Evolutionary conservation across 2,113 vertebrate species (phyloP).

Genomic region (Archilochus colubris): DNA sequence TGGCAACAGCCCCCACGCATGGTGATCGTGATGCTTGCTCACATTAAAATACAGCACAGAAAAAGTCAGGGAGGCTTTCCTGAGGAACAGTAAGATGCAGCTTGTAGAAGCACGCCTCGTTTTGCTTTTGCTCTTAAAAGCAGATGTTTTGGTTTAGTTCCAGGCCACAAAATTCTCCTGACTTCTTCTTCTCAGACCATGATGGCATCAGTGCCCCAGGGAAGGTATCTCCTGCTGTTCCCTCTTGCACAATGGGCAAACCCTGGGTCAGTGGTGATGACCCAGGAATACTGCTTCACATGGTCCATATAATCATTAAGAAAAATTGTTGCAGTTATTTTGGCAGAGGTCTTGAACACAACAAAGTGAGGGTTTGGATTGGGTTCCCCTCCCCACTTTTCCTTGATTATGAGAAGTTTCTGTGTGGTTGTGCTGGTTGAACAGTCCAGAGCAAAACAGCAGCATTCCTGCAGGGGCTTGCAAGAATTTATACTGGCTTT

Average conservation of each 20-base stretch:
- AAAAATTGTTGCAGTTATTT: background rate
- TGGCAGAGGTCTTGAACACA: background rate
- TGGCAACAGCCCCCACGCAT: background rate
- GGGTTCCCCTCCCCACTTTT: background rate
- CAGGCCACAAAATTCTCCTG: background rate
- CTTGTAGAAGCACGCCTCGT: background rate
- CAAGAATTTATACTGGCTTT: conserved; percentile 19
- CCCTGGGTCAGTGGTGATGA: background rate
- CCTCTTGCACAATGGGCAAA: background rate
- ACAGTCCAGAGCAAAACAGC: background rate
- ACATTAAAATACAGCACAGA: background rate
- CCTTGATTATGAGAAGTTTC: background rate
- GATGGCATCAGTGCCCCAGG: background rate
- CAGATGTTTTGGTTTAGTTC: background rate
- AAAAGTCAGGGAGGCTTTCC: background rate
- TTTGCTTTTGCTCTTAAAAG: background rate
- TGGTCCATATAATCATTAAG: background rate
- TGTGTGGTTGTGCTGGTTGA: background rate
- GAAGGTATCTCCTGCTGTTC: background rate
- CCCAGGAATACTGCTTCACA: background rate
- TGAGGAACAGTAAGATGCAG: background rate
- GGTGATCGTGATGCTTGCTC: background rate
- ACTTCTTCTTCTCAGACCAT: background rate
- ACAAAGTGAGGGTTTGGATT: background rate
- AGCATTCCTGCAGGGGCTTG: conserved; percentile 38